phyloP scores from a whole-genome alignment of 2,797 vertebrate genomes.

The Poliocrania exsul region DNA sequence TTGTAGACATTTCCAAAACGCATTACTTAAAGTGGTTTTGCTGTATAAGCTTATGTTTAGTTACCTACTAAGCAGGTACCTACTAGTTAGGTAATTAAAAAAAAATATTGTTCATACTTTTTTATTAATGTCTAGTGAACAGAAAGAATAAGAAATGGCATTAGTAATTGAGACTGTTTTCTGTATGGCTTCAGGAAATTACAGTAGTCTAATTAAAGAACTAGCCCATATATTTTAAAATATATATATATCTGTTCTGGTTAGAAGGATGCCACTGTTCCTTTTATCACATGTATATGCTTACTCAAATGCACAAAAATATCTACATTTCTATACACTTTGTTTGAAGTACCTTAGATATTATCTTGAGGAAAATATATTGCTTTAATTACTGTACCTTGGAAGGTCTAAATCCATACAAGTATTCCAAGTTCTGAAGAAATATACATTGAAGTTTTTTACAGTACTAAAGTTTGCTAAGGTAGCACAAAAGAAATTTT shows the following conservation, averaged over 20 bases:
- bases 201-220: background rate
- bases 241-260: background rate
- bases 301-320: background rate
- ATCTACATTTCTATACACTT: background rate
- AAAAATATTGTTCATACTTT: background rate
- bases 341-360: background rate
- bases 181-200: background rate
- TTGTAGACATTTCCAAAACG: background rate
- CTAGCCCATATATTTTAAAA: background rate
- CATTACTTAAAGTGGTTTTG: background rate
- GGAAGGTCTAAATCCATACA: background rate
- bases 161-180: background rate
- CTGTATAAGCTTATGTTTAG: background rate
- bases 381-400: background rate
- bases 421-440: background rate
- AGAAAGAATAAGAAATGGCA: background rate
- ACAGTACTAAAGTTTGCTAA: background rate
- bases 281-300: background rate
- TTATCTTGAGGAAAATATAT: background rate
- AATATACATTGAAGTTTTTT: background rate
- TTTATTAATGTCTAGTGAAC: background rate
- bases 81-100: background rate
- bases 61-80: background rate
- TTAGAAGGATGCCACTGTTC: background rate
- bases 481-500: background rate